Percentiles rank a stretch among this genome's conserved stretches.
These are phyloP conservation scores for Lytechinus pictus DNA, from an alignment of 35 echinoderm and acorn worm species.

Conservation along the genomic window DNA sequence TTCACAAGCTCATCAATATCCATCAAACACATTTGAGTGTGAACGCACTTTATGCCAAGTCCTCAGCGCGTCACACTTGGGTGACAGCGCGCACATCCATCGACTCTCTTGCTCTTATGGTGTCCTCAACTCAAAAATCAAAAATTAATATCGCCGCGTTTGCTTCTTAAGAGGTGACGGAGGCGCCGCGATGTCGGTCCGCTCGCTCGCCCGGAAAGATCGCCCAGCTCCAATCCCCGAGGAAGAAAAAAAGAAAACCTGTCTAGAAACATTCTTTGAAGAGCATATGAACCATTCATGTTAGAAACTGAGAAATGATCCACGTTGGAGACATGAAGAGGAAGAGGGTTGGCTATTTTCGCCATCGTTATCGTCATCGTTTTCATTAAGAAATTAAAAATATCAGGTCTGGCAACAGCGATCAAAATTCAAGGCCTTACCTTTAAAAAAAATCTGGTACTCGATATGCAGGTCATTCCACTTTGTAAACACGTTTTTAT, in stretches of 20 bases:
- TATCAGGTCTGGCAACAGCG: too few relatives aligned
- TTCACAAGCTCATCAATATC: background rate
- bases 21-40: background rate
- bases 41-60: background rate
- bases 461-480: too few relatives aligned
- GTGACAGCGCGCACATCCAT: conserved; percentile 41
- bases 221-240: background rate
- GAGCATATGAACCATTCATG: background rate
- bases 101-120: background rate
- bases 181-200: conserved; percentile 26
- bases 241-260: background rate
- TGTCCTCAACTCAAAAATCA: background rate
- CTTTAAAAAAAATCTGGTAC: too few relatives aligned
- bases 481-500: too few relatives aligned
- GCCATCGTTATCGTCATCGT: background rate
- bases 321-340: background rate
- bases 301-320: background rate
- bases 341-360: background rate
- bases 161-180: conserved; percentile 33
- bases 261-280: background rate
- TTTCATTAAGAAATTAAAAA: background rate
- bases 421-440: too few relatives aligned
- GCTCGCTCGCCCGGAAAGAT: conserved; percentile 45
- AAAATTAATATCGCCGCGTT: conserved; percentile 45
- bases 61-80: conserved; percentile 26